Percentiles rank a stretch among this genome's conserved stretches.
These are phyloP conservation scores for Turdus rufiventris DNA, from an alignment of 2,113 vertebrate species.

Conservation along the genomic window DNA sequence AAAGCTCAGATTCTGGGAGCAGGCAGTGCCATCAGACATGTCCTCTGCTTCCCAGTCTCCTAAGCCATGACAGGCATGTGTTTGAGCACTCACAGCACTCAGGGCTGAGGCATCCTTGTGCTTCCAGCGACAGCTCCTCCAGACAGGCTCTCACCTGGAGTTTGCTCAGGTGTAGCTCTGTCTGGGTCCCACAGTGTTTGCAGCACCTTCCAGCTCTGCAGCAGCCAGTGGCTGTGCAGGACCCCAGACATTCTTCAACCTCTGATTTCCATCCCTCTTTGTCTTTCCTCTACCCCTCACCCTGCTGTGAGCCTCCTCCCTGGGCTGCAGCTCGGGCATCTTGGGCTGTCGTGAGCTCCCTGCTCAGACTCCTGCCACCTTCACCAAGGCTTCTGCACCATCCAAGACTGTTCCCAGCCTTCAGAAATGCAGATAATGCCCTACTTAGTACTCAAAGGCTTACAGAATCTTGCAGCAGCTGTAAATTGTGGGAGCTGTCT, in stretches of 20 bases:
- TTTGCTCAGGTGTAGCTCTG: rapidly evolving
- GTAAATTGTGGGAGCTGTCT: not conserved
- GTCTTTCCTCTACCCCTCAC: not conserved
- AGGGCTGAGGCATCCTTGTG: not conserved
- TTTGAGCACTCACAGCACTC: not conserved
- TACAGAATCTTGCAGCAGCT: not conserved
- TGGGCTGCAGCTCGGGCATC: rapidly evolving
- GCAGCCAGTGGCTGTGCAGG: not conserved
- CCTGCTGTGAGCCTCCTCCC: not conserved
- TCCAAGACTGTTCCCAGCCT: not conserved
- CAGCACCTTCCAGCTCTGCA: not conserved
- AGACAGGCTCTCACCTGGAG: rapidly evolving
- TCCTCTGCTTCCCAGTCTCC: not conserved
- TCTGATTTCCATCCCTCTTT: not conserved
- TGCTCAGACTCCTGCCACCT: not conserved
- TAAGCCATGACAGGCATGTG: rapidly evolving
- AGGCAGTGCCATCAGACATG: not conserved
- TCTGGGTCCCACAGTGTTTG: not conserved
- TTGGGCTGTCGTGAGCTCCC: not conserved
- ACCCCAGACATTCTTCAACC: not conserved
- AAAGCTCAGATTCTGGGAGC: not conserved
- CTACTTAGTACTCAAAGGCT: not conserved
- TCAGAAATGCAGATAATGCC: not conserved
- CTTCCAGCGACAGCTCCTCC: not conserved
- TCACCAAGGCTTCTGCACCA: not conserved